Conservation (phyloP, 2,888 invertebrate genomes). For the Odontocerum albicorne region DNA sequence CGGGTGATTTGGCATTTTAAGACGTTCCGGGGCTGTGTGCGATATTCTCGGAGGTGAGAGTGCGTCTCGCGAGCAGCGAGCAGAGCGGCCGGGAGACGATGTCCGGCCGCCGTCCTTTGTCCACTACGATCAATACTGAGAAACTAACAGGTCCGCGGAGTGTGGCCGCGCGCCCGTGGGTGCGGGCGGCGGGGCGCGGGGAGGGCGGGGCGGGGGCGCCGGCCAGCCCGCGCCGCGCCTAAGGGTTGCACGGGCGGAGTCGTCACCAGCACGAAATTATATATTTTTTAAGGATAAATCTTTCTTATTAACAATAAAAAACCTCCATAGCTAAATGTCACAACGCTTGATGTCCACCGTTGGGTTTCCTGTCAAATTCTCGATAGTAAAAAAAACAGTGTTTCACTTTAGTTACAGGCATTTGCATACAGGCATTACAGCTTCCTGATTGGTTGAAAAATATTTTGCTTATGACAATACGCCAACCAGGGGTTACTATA, state of each 20-base stretch:
- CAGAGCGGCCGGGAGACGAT: slow-evolving; percentile 46
- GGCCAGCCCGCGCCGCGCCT: slow-evolving; percentile 40
- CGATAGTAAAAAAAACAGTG: too few relatives aligned
- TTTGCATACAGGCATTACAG: too few relatives aligned
- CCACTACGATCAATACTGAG: slow-evolving; percentile 38
- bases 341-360: too few relatives aligned
- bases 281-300: too few relatives aligned
- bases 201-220: slow-evolving; percentile 42
- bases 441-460: too few relatives aligned
- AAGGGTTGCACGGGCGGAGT: slow-evolving; percentile 36
- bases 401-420: too few relatives aligned
- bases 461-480: too few relatives aligned
- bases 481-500: too few relatives aligned
- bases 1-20: slow-evolving; percentile 4
- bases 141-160: slow-evolving; percentile 37
- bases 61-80: slow-evolving; percentile 8
- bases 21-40: slow-evolving; percentile 4
- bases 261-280: too few relatives aligned
- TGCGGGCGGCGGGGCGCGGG: slow-evolving; percentile 30
- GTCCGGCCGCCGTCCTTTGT: slow-evolving; percentile 37
- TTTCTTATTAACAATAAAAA: too few relatives aligned
- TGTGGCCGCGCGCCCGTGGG: slow-evolving; percentile 37
- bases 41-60: slow-evolving; percentile 13
- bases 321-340: too few relatives aligned
- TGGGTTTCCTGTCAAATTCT: too few relatives aligned